Evolutionary conservation across 2,113 vertebrate species (phyloP).

Genomic region (Thunnus maccoyii): DNA sequence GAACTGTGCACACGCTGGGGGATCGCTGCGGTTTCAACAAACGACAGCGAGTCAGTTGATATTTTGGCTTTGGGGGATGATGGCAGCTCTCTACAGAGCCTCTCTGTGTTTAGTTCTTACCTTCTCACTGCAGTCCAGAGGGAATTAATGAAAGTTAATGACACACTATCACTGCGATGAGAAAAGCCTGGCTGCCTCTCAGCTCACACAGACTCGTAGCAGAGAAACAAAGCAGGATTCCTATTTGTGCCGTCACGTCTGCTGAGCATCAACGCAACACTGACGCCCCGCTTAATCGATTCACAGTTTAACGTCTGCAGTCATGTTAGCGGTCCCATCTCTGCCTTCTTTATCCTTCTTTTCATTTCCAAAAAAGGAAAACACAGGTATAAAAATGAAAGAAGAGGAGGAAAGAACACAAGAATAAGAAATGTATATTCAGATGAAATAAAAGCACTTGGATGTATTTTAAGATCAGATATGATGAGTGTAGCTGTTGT

Average conservation of each 20-base stretch:
- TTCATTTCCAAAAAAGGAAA: too few species aligned
- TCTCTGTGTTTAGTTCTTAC: not conserved
- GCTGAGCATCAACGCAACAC: not conserved
- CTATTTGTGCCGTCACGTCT: too few species aligned
- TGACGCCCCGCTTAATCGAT: not conserved
- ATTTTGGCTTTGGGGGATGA: too few species aligned
- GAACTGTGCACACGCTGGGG: too few species aligned
- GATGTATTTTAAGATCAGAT: slow-evolving; percentile 26
- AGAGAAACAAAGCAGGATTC: slow-evolving; percentile 4
- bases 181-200: not conserved
- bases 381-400: too few species aligned
- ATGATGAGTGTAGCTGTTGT: not conserved
- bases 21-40: too few species aligned
- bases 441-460: too few species aligned
- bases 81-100: too few species aligned
- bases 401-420: too few species aligned
- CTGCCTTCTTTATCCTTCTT: not conserved
- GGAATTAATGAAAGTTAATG: not conserved
- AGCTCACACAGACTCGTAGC: not conserved
- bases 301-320: not conserved
- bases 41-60: too few species aligned
- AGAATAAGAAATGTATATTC: too few species aligned
- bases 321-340: not conserved
- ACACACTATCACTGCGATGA: not conserved
- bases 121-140: not conserved